These are phyloP conservation scores for Drosophila mojavensis DNA, from an alignment of 1,140 invertebrate genomes.

Conservation along the genomic window DNA sequence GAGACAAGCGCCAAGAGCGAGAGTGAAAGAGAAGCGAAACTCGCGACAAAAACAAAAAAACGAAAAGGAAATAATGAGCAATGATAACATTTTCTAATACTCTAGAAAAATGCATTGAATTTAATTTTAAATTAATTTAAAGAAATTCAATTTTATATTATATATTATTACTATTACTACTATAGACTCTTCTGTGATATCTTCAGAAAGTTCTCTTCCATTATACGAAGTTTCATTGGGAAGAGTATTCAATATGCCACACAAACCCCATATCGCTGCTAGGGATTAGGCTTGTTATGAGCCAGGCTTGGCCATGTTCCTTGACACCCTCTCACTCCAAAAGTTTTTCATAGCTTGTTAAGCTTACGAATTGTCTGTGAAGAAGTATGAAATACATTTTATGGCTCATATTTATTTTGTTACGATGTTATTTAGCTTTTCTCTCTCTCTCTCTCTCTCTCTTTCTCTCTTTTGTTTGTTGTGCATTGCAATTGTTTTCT, in stretches of 20 bases:
- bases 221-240: neutral
- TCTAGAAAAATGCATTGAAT: conserved; percentile 41
- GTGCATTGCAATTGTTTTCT: conserved; percentile 38
- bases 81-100: conserved; percentile 66
- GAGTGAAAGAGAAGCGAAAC: conserved; percentile 17
- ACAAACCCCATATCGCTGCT: neutral
- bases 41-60: conserved; percentile 59
- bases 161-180: too few species aligned
- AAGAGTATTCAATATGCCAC: neutral
- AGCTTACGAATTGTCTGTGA: conserved; percentile 71
- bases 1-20: neutral
- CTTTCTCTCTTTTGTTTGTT: conserved; percentile 23
- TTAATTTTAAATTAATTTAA: neutral
- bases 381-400: conserved; percentile 59
- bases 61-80: conserved; percentile 55
- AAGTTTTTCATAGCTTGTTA: conserved; percentile 49
- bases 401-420: conserved; percentile 65
- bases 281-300: conserved; percentile 74
- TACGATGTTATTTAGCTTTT: conserved; percentile 30
- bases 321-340: neutral
- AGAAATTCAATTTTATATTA: neutral
- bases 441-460: neutral
- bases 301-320: conserved; percentile 28
- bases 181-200: too few species aligned
- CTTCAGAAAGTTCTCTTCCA: too few species aligned